These are phyloP conservation scores for Nymphalis urticae DNA, from an alignment of 2,888 invertebrate genomes.

Conservation along the genomic window DNA sequence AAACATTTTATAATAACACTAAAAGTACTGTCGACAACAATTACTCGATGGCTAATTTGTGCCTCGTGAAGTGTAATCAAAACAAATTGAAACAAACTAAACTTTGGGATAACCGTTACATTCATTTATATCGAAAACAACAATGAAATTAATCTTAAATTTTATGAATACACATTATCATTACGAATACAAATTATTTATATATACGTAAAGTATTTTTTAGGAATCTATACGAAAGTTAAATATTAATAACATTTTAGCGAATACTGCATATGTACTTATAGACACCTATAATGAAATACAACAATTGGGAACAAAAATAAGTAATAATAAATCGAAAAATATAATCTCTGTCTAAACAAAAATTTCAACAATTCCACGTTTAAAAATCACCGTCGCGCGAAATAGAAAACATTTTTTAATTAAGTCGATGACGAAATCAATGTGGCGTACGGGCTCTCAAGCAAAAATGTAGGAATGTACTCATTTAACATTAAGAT, in stretches of 20 bases:
- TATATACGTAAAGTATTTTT: conserved; percentile 4
- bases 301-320: conserved; percentile 69
- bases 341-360: conserved; percentile 76
- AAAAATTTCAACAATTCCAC: conserved; percentile 75
- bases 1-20: conserved; percentile 7
- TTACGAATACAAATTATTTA: conserved; percentile 20
- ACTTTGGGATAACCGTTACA: conserved; percentile 22
- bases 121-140: conserved; percentile 1
- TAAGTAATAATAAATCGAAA: conserved; percentile 74
- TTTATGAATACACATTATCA: conserved; percentile 18
- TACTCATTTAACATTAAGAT: conserved; percentile 52
- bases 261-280: conserved; percentile 50
- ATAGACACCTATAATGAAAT: conserved; percentile 52
- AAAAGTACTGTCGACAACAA: conserved; percentile 13
- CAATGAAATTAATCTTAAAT: background rate
- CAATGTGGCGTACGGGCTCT: conserved; percentile 42
- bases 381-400: conserved; percentile 47
- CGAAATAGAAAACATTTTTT: conserved; percentile 23
- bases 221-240: conserved; percentile 30
- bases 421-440: conserved; percentile 21
- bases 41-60: conserved; percentile 22
- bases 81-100: conserved; percentile 17
- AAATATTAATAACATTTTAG: conserved; percentile 42
- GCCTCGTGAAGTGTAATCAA: conserved; percentile 15
- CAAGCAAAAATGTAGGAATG: conserved; percentile 67